Percentiles rank a stretch among this genome's conserved stretches.
phyloP scores from a whole-genome alignment of 2,888 invertebrate species.

The Amiota communis region DNA sequence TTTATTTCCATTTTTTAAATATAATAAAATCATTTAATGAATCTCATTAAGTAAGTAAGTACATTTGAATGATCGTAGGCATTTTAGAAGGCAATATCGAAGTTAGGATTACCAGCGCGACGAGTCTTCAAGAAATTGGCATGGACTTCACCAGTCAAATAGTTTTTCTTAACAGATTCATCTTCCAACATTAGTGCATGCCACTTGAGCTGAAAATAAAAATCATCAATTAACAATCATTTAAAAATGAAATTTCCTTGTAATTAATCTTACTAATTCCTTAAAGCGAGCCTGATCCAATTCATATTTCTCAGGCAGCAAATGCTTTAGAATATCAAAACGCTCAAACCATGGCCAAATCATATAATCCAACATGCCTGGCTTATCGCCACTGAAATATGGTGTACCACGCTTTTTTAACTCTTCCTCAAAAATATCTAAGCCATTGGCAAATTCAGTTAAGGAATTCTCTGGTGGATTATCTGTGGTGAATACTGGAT shows the following conservation, averaged over 20 bases:
- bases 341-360: constrained; percentile 90
- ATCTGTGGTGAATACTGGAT: constrained; percentile 19
- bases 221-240: too few relatives aligned
- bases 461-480: constrained; percentile 24
- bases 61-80: too few relatives aligned
- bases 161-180: constrained; percentile 80
- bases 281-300: constrained; percentile 48
- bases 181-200: constrained; percentile 81
- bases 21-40: neutral
- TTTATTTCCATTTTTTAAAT: neutral
- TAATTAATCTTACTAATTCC: constrained; percentile 35
- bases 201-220: constrained; percentile 75
- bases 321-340: constrained; percentile 75
- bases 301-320: constrained; percentile 76
- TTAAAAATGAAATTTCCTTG: neutral
- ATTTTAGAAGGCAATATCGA: constrained; percentile 49
- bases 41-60: neutral
- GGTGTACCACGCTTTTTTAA: constrained; percentile 77
- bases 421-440: constrained; percentile 80
- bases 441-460: constrained; percentile 67
- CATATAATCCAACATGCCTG: constrained; percentile 87
- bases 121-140: constrained; percentile 81
- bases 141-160: constrained; percentile 80
- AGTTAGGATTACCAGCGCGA: constrained; percentile 79
- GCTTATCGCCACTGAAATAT: constrained; percentile 80